Base-by-base conservation (phyloP, 2,888 invertebrate genomes). In the Tiphia femorata region DNA sequence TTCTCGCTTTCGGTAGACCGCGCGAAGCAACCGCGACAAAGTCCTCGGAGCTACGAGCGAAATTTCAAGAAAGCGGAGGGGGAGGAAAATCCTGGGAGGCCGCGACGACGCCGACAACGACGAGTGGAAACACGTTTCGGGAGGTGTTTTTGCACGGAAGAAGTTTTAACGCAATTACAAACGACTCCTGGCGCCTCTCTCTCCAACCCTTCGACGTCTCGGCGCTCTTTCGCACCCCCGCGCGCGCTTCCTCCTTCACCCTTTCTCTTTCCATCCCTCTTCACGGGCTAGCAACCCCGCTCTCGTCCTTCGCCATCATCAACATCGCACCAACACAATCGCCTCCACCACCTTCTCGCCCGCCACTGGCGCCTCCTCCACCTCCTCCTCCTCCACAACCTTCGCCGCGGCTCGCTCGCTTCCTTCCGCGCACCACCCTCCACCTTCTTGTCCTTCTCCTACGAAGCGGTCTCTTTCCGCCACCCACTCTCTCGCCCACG, bases 91-190 rank as follows among this genome's bases (percentile, higher is more conserved):
- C 33, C 14, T 33, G 33, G 12, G 33, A 37, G 44, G 49, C 50
- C 47, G 42, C 46, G 44, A 21, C 49, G 52, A 30, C 14, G 43
- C 43, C 19, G 10, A 33, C 19, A 30, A 43, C 33, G 50, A 59
- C 43, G 63, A 62, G 63, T 55, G 65, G 68, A 67, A 74, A 75
- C 75, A 70, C 73, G 73, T 72, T 64, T 72, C 71, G 59, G 56
- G 66, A 70, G 73, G 71, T 77, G 79, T 77, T 79, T 79, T 80
- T 79, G 71, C 70, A 64, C 72, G 65, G 73, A 72, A 73, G 65
- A 81, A 81, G 77, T 81, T 81, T 80, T 80, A 81, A 78, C 76
- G 78, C 79, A 77, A 81, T 81, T 80, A 80, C 75, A 58, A 75
- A 69, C 74, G 75, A 78, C 80, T 78, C 73, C 79, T 75, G 76